Percentiles rank a stretch among this genome's conserved stretches.
These are phyloP conservation scores for Bradysia coprophila DNA, from an alignment of 1,140 invertebrate genomes.

Conservation along the genomic window DNA sequence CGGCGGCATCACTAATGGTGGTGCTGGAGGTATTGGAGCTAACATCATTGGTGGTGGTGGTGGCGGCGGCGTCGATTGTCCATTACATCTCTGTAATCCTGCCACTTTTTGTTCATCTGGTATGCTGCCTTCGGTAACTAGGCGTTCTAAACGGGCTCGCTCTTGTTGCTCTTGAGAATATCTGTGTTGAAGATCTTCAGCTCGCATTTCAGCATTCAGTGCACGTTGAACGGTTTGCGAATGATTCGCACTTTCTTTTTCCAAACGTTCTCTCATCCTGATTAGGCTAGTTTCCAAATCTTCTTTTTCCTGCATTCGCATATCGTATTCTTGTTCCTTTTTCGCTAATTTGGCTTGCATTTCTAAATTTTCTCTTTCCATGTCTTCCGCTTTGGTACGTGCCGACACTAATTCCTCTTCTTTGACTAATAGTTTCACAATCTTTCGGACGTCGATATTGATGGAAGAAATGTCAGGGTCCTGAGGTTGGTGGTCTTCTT, in stretches of 20 bases:
- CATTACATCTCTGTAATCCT: constrained; percentile 20
- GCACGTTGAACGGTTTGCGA: constrained; percentile 70
- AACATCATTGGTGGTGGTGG: constrained; percentile 36
- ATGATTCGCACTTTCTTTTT: constrained; percentile 73
- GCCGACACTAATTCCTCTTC: constrained; percentile 84
- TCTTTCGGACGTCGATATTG: constrained; percentile 80
- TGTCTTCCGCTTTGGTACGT: constrained; percentile 65
- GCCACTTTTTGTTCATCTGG: constrained; percentile 80
- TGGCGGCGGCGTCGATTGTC: constrained; percentile 32
- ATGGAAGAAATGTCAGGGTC: constrained; percentile 72
- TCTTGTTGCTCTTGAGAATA: constrained; percentile 68
- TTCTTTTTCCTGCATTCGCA: constrained; percentile 78
- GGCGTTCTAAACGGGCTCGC: constrained; percentile 58
- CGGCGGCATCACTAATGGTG: constrained; percentile 27
- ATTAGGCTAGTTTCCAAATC: constrained; percentile 69
- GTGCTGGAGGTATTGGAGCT: constrained; percentile 29
- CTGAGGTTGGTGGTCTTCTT: constrained; percentile 21
- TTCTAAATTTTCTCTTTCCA: constrained; percentile 79
- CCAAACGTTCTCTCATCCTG: constrained; percentile 72
- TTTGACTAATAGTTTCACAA: constrained; percentile 78
- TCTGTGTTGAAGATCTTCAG: constrained; percentile 52
- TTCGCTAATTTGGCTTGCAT: constrained; percentile 69
- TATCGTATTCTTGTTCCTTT: constrained; percentile 84
- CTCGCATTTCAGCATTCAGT: constrained; percentile 51
- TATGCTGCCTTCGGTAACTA: constrained; percentile 73